Percentiles rank a stretch among this genome's conserved stretches.
Evolutionary conservation across 2,797 vertebrate species (phyloP).

Genomic region (Falco columbarius): DNA sequence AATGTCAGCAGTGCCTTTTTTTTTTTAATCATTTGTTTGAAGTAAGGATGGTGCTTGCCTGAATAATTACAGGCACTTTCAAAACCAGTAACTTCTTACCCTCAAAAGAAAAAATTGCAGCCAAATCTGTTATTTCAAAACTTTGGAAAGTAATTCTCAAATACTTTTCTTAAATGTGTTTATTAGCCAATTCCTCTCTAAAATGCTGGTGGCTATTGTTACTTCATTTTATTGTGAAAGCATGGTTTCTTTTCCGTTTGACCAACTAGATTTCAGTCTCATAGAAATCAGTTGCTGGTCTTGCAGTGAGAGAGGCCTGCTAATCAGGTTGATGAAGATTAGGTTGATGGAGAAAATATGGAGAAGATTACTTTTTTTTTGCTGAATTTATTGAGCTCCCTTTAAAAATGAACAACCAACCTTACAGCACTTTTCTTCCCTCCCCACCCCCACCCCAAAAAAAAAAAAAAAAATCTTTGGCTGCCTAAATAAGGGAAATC

Average conservation of each 20-base stretch:
- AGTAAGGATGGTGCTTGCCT: background rate
- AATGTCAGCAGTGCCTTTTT: background rate
- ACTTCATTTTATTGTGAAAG: background rate
- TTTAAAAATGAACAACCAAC: background rate
- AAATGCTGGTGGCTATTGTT: background rate
- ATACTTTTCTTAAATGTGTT: background rate
- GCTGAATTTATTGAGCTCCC: background rate
- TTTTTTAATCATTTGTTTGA: background rate
- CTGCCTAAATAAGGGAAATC: constrained; percentile 40
- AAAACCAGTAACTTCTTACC: background rate
- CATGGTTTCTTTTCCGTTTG: background rate
- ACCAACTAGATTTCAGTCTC: background rate
- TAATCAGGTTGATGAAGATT: background rate
- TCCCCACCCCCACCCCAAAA: no score
- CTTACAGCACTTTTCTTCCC: background rate
- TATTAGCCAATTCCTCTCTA: background rate
- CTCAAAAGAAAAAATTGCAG: background rate
- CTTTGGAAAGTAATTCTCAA: background rate
- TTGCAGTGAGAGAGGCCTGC: background rate
- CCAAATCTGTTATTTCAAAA: background rate
- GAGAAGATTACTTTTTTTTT: background rate
- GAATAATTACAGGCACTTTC: background rate
- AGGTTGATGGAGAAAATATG: background rate
- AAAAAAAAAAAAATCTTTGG: background rate
- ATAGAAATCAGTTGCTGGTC: background rate